Base-by-base conservation (phyloP, 2,113 vertebrate species). In the Danionella cerebrum region DNA sequence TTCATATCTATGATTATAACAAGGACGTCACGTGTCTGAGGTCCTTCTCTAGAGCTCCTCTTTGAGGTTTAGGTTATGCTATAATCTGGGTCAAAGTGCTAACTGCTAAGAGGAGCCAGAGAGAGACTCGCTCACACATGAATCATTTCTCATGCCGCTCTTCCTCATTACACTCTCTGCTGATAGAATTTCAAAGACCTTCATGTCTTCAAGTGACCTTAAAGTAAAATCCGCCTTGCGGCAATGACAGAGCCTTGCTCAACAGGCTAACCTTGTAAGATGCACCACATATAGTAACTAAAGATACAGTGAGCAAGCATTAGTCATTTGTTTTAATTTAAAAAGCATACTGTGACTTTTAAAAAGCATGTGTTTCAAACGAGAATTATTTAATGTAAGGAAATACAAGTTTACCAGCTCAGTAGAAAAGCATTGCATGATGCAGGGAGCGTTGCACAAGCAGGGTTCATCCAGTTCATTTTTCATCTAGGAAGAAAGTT, bases 11-110 rank as follows among this genome's bases (percentile, higher is more conserved):
- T 70, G 55, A 72, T 35, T 72, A 52, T 31, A 51, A 67, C 62
- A 65, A 65, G 80, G 35, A 65, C 19, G 51, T 54, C 6, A 50
- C 66, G 76, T 79, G 42, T 1, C 48, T 42, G 69, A 67, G 31
- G 48, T 78, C 60, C 70, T 75, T 76, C 45, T 70, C 65, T 65
- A 65, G 50, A 48, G 44, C 66, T 83, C 68, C 76, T 73, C 41
- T 69, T 77, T 69, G 77, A 60, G 71, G 74, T 74, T 59, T 58
- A 74, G 78, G 73, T 70, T 76, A 67, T 67, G 72, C 31, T 67
- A 71, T 85, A 82, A 86, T 88, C 82, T 85, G 81, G 86, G 84
- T 85, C 86, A 85, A 74, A 83, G 80, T 78, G 74, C 71, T 82
- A 85, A 87, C 73, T 72, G 79, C 78, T 81, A 21, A 54, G 77